Base-by-base conservation (phyloP, 2,797 vertebrate species). In the Psittacula echo region DNA sequence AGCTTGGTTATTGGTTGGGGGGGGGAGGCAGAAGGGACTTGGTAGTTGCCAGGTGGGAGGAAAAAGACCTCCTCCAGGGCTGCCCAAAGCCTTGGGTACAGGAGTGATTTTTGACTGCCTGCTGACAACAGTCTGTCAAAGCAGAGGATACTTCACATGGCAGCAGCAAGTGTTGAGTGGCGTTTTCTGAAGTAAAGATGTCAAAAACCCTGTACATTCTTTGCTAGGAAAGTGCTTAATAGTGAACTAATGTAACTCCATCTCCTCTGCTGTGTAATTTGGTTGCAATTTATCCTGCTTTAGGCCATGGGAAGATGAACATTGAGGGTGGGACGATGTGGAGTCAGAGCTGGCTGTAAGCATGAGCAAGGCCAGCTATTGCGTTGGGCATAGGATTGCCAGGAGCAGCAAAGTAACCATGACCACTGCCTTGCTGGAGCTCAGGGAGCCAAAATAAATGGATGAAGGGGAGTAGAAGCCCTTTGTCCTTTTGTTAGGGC, bases 181-280 rank as follows among this genome's bases (percentile, higher is more conserved):
- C 10, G 0, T 71, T 73, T 85, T 72, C 45, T 70, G 50, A 60
- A 71, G 68, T 66, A n/a, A 75, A 79, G 50, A 20, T 9, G 17
- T 72, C 53, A 10, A 56, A 48, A 81, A n/a, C 24, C 5, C 21
- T 18, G 3, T 5, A 3, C 0, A 2, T 56, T 72, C 41, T 58
- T 30, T 71, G 27, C 66, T 93, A 27, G 70, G 24, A 5, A 48
- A 41, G 27, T 11, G 44, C 48, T 48, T 44, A 48, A 14, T 8
- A 27, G 32, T 1, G 5, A 74, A 19, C 19, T 66, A 34, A 62
- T 77, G 56, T 48, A 76, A 53, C 24, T 67, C 56, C 54, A 82
- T 85, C 41, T 32, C 23, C 39, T 74, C 44, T 58, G 16, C 44
- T 48, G 3, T 1, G 0, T 32, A 48, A 83, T 66, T 41, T 50